Percentiles rank a stretch among this genome's conserved stretches.
Conservation (phyloP, 2,797 vertebrate species). For the Carapus acus region DNA sequence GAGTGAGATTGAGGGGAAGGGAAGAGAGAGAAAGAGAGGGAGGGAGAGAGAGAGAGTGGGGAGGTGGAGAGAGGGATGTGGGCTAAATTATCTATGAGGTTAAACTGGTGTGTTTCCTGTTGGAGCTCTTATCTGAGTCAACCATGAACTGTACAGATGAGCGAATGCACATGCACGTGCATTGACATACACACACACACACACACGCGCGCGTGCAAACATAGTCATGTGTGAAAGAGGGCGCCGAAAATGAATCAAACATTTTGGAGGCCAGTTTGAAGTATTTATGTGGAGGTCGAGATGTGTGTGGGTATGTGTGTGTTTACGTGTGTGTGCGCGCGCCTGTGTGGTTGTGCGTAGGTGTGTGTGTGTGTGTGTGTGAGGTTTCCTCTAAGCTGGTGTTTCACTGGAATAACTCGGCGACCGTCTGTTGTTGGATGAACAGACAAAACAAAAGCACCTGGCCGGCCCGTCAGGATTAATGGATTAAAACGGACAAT, state of each 20-base stretch:
- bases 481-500: too few species aligned
- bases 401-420: too few species aligned
- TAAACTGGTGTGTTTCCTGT: conserved; percentile 60
- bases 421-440: too few species aligned
- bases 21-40: conserved; percentile 11
- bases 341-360: too few species aligned
- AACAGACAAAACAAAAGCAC: too few species aligned
- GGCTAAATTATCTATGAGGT: conserved; percentile 64
- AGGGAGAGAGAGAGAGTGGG: conserved; percentile 17
- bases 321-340: too few species aligned
- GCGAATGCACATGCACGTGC: too few species aligned
- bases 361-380: not conserved
- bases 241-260: too few species aligned
- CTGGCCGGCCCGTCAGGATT: too few species aligned
- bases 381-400: too few species aligned
- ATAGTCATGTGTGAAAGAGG: not conserved
- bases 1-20: conserved; percentile 2
- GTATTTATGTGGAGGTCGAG: conserved; percentile 13
- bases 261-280: too few species aligned
- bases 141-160: conserved; percentile 22
- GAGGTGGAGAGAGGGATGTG: conserved; percentile 20
- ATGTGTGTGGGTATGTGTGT: not conserved
- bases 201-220: conserved; percentile 2
- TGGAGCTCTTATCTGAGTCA: conserved; percentile 52
- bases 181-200: conserved; percentile 16